These are phyloP conservation scores for Cotesia vestalis DNA, from an alignment of 1,140 invertebrate species.

Conservation along the genomic window DNA sequence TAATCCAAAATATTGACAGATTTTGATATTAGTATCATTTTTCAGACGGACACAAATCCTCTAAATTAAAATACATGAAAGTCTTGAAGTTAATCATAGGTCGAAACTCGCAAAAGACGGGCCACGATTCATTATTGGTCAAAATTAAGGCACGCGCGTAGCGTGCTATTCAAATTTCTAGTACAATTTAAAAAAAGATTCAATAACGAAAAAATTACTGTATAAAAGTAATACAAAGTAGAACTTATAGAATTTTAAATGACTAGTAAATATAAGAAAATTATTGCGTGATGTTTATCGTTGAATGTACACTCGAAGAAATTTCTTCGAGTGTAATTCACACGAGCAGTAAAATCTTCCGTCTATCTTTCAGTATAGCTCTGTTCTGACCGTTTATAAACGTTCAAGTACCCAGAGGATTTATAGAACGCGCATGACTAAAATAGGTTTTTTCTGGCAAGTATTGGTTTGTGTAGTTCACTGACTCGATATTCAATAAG, in stretches of 20 bases:
- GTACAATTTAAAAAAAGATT: background rate
- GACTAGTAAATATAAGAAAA: background rate
- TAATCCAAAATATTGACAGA: no score
- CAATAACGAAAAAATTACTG: background rate
- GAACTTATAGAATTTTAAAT: no score
- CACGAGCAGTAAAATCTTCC: constrained; percentile 24
- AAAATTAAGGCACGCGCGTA: no score
- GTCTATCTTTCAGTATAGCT: background rate
- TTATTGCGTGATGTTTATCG: constrained; percentile 38
- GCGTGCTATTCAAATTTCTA: no score
- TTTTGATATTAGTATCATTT: no score
- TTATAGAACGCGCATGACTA: constrained; percentile 31
- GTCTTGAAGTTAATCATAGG: no score
- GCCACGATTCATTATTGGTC: no score
- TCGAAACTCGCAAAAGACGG: no score
- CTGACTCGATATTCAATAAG: constrained; percentile 12
- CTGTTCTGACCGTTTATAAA: constrained; percentile 36
- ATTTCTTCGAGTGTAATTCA: constrained; percentile 36
- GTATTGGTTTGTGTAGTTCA: constrained; percentile 1
- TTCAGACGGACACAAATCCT: no score
- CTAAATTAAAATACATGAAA: no score
- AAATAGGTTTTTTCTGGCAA: constrained; percentile 1
- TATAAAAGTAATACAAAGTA: no score
- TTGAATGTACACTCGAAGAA: constrained; percentile 35
- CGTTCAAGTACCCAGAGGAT: constrained; percentile 33